Conservation (phyloP, 2,113 vertebrate species). For the Gadus macrocephalus region DNA sequence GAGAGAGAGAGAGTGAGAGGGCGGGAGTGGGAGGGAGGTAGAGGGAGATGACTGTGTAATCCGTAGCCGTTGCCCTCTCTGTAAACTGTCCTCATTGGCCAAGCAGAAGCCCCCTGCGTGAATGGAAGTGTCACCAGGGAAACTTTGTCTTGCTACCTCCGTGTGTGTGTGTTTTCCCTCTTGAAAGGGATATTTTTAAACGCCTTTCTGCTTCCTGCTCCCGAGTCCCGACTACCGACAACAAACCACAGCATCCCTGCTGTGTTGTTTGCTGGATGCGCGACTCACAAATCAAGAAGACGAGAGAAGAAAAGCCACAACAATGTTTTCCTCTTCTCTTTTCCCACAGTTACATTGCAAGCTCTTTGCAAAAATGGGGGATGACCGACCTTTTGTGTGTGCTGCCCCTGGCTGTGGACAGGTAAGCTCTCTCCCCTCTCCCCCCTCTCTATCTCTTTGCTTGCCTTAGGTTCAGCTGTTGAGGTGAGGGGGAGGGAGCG, state of each 20-base stretch:
- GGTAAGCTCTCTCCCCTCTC: conserved; percentile 74
- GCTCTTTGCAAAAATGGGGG: conserved; percentile 87
- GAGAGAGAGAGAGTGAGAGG: conserved; percentile 40
- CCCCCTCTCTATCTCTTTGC: conserved; percentile 1
- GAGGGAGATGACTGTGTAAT: conserved; percentile 56
- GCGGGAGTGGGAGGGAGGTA: conserved; percentile 18
- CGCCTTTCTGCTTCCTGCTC: conserved; percentile 63
- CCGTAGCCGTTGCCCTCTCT: conserved; percentile 40
- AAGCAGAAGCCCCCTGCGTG: conserved; percentile 57
- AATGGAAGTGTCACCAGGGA: conserved; percentile 76
- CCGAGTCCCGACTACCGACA: conserved; percentile 47
- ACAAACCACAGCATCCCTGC: conserved; percentile 63
- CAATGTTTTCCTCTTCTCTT: conserved; percentile 74
- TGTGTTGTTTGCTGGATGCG: conserved; percentile 54
- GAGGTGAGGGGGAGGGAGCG: too few relatives aligned
- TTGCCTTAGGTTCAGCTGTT: too few relatives aligned
- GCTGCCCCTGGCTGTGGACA: conserved; percentile 92
- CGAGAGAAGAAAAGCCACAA: conserved; percentile 33
- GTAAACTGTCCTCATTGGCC: conserved; percentile 62
- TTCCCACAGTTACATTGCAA: conserved; percentile 75
- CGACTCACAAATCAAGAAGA: conserved; percentile 36
- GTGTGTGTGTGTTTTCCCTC: conserved; percentile 66
- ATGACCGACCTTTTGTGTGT: conserved; percentile 98
- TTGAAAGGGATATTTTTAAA: conserved; percentile 76
- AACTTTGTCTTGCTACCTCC: conserved; percentile 66